Evolutionary conservation across 2,797 vertebrate genomes (phyloP).

Genomic region (Serranus cabrilla): DNA sequence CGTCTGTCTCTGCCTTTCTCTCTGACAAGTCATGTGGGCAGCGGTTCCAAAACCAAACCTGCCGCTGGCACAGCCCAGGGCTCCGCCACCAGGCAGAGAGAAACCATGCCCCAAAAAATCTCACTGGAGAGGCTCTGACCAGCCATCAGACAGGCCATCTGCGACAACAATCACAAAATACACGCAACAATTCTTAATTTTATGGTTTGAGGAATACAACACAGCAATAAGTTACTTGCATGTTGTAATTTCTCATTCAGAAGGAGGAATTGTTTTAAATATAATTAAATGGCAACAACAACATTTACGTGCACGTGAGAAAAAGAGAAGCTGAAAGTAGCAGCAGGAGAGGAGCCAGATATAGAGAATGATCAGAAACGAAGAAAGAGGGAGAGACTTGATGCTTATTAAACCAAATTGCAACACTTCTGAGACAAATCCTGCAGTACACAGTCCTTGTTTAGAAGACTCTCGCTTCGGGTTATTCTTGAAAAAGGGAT

Average conservation of each 20-base stretch:
- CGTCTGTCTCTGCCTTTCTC: slow-evolving; percentile 38
- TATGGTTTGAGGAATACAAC: slow-evolving; percentile 2
- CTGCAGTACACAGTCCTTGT: slow-evolving; percentile 81
- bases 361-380: slow-evolving; percentile 56
- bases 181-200: neutral
- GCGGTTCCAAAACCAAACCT: slow-evolving; percentile 51
- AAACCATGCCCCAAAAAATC: slow-evolving; percentile 49
- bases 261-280: slow-evolving; percentile 8
- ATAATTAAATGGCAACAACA: slow-evolving; percentile 6
- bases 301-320: neutral
- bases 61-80: slow-evolving; percentile 71
- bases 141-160: slow-evolving; percentile 37
- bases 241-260: neutral
- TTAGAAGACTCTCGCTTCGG: slow-evolving; percentile 86
- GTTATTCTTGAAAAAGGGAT: slow-evolving; percentile 90
- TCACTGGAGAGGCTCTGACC: slow-evolving; percentile 40
- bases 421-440: slow-evolving; percentile 85
- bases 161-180: slow-evolving; percentile 12
- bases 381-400: slow-evolving; percentile 71
- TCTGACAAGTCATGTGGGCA: slow-evolving; percentile 67
- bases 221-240: neutral
- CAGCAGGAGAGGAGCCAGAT: slow-evolving; percentile 39
- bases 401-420: slow-evolving; percentile 90
- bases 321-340: slow-evolving; percentile 43
- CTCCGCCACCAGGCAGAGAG: slow-evolving; percentile 59